Evolutionary conservation across 2,888 invertebrate genomes (phyloP), one percentile per base, ranked within the genome.

Genomic region (Patella ulyssiponensis): DNA sequence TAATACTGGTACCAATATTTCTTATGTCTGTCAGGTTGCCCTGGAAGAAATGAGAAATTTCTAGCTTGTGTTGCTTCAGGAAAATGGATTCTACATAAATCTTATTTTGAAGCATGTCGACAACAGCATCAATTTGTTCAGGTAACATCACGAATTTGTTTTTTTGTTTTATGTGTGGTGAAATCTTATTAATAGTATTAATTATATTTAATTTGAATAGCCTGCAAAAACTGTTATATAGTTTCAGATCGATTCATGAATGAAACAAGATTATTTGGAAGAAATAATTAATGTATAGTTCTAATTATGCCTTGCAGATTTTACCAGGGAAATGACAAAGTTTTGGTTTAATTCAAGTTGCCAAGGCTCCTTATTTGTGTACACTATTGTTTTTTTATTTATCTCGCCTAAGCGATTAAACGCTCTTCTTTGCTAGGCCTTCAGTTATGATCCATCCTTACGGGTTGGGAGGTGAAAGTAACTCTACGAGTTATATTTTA

Each of bases 41-140:
- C 88, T 17, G 82, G 86, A 0, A 86, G 97, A 78, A 97, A 96
- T 89, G 98, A 98, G 93, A 97, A 97, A 92, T 94, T 96, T 92
- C 92, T 98, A 51, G 95, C 95, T 0, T 95, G 95, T 79, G 94
- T 98, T 80, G 97, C 98, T 0, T 94, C 96, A 0, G 98, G 98
- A 23, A 95, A 96, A 86, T 98, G 97, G 97, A 94, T 98, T 15
- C 92, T 98, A n/a, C 96, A 96, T 86, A 94, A 94, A 1, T 94
- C 94, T 0, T 98, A 96, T 87, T 92, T 97, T 1, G 94, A 94
- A 7, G 93, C 95, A 71, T 96, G 95, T 77, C 91, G 94, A 12
- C 92, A 93, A 51, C 92, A 92, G 1, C 94, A 94, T 0, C 87
- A 88, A 79, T 95, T 96, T 88, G 89, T 96, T 4, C 91, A 94